phyloP scores from a whole-genome alignment of 2,888 invertebrate genomes.

The Andrena chrysosceles region DNA sequence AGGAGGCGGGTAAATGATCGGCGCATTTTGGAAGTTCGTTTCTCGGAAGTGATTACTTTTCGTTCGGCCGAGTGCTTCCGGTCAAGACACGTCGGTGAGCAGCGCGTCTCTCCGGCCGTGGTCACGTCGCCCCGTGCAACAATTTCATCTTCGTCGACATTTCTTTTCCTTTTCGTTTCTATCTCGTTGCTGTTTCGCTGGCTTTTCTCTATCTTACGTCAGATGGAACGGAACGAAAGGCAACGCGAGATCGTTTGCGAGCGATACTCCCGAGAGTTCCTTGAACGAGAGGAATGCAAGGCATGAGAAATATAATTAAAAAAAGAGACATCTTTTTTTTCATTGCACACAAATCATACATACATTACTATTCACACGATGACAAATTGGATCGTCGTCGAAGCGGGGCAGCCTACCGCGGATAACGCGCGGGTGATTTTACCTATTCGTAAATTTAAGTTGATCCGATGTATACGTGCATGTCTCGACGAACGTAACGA shows the following conservation, averaged over 20 bases:
- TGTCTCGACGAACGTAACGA: background rate
- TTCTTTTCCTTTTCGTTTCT: background rate
- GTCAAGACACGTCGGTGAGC: slow-evolving; percentile 52
- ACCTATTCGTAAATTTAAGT: background rate
- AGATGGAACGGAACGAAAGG: background rate
- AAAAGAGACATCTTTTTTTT: slow-evolving; percentile 47
- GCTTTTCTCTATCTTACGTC: background rate
- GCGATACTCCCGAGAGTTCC: slow-evolving; percentile 22
- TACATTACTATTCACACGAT: slow-evolving; percentile 64
- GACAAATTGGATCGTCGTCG: slow-evolving; percentile 36
- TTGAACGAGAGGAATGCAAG: slow-evolving; percentile 57
- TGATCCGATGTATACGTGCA: background rate
- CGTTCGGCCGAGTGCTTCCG: slow-evolving; percentile 66
- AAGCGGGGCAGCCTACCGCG: slow-evolving; percentile 38
- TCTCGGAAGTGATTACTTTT: slow-evolving; percentile 52
- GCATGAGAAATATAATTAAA: slow-evolving; percentile 45
- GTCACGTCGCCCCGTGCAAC: background rate
- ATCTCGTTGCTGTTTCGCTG: background rate
- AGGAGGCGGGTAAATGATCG: slow-evolving; percentile 53
- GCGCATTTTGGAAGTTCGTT: slow-evolving; percentile 54
- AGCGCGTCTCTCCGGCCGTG: background rate
- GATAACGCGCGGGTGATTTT: background rate
- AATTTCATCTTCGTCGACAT: background rate
- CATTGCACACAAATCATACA: slow-evolving; percentile 76
- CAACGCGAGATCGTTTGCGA: background rate